phyloP scores from a whole-genome alignment of 2,888 invertebrate genomes.

The Trypoxylon attenuatum region DNA sequence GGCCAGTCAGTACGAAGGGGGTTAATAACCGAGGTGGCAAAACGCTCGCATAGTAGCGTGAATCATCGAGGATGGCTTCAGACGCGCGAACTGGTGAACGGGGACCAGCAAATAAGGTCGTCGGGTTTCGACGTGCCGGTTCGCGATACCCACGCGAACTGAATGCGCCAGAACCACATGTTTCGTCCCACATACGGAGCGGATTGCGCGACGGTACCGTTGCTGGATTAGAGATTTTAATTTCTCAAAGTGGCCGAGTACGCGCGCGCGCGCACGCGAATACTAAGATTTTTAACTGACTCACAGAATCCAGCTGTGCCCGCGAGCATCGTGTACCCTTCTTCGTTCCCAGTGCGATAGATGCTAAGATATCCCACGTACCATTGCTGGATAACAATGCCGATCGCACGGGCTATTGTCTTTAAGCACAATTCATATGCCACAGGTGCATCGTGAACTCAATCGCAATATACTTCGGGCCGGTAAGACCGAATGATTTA shows the following conservation, averaged over 20 bases:
- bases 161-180: conserved; percentile 28
- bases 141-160: conserved; percentile 38
- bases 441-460: conserved; percentile 4
- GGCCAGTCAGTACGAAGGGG: neutral
- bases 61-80: conserved; percentile 40
- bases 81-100: too few relatives aligned
- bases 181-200: conserved; percentile 45
- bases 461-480: neutral
- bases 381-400: conserved; percentile 10
- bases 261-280: neutral
- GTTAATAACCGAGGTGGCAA: conserved; percentile 29
- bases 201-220: conserved; percentile 35
- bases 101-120: conserved; percentile 44
- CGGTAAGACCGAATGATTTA: neutral
- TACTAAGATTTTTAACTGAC: neutral
- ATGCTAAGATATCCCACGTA: conserved; percentile 20
- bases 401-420: conserved; percentile 8
- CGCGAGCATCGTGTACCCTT: conserved; percentile 4
- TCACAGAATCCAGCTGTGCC: conserved; percentile 1
- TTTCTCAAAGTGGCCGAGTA: neutral
- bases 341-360: conserved; percentile 15
- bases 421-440: conserved; percentile 17
- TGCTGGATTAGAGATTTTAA: conserved; percentile 33
- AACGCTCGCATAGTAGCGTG: conserved; percentile 29
- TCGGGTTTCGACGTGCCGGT: conserved; percentile 37